Evolutionary conservation across 2,113 vertebrate genomes (phyloP).

Genomic region (Sminthopsis crassicaudata): DNA sequence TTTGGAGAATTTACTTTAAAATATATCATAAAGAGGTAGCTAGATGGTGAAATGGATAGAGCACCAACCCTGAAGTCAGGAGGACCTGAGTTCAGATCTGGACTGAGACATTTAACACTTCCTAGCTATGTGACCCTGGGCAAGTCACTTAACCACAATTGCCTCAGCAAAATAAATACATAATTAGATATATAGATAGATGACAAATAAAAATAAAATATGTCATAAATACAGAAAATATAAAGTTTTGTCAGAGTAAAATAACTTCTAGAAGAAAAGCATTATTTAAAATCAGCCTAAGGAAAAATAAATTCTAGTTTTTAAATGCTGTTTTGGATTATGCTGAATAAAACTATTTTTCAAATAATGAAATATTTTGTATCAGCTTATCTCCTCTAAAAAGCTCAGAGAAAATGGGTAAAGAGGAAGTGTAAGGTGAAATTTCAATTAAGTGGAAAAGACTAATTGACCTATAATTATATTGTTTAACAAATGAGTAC

Average conservation of each 20-base stretch:
- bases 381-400: slow-evolving; percentile 8
- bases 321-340: slow-evolving; percentile 29
- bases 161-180: too few relatives aligned
- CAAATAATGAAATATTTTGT: neutral
- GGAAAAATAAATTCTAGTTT: neutral
- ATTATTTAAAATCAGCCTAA: slow-evolving; percentile 18
- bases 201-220: too few relatives aligned
- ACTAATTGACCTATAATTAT: slow-evolving; percentile 11
- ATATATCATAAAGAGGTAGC: neutral
- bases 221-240: slow-evolving; percentile 8
- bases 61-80: too few relatives aligned
- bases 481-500: slow-evolving; percentile 28
- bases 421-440: neutral
- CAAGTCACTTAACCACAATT: too few relatives aligned
- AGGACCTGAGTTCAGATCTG: too few relatives aligned
- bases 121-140: too few relatives aligned
- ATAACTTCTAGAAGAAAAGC: neutral
- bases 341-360: slow-evolving; percentile 35
- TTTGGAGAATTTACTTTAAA: neutral
- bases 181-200: too few relatives aligned
- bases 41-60: too few relatives aligned
- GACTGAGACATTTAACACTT: too few relatives aligned
- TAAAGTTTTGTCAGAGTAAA: slow-evolving; percentile 30
- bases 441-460: slow-evolving; percentile 33
- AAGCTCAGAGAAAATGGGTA: slow-evolving; percentile 1